Evolutionary conservation across 2,888 invertebrate genomes (phyloP).

Genomic region (Onthophagus sagittarius): DNA sequence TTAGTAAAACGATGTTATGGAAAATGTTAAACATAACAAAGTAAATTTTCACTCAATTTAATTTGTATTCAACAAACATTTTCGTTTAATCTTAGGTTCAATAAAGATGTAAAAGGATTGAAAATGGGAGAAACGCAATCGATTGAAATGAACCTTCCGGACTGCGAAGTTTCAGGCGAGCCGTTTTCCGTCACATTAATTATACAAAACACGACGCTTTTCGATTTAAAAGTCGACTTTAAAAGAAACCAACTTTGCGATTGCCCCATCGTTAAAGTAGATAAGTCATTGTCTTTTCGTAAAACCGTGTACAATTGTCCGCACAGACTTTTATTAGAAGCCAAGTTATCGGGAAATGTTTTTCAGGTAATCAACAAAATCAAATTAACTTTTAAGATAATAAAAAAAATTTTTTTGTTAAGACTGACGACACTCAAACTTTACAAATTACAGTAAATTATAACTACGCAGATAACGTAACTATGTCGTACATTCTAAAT

Average conservation of each 20-base stretch:
- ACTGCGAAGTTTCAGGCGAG: slow-evolving; percentile 35
- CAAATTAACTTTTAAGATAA: neutral
- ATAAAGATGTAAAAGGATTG: slow-evolving; percentile 34
- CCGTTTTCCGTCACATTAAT: slow-evolving; percentile 37
- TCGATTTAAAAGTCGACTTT: slow-evolving; percentile 35
- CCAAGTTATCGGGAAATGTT: slow-evolving; percentile 36
- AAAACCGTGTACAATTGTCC: slow-evolving; percentile 40
- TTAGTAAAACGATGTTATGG: slow-evolving; percentile 47
- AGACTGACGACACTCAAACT: slow-evolving; percentile 29
- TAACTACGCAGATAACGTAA: slow-evolving; percentile 35
- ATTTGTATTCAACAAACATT: neutral
- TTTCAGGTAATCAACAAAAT: slow-evolving; percentile 27
- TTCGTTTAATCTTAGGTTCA: slow-evolving; percentile 35
- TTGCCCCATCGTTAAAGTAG: slow-evolving; percentile 36
- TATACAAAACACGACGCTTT: slow-evolving; percentile 39
- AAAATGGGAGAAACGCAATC: slow-evolving; percentile 32
- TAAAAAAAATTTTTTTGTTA: slow-evolving; percentile 22
- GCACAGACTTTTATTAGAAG: slow-evolving; percentile 39
- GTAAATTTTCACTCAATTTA: slow-evolving; percentile 33
- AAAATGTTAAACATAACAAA: slow-evolving; percentile 42
- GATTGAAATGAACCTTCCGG: slow-evolving; percentile 38
- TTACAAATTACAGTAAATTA: slow-evolving; percentile 42
- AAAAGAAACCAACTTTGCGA: slow-evolving; percentile 42
- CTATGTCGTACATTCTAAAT: slow-evolving; percentile 42
- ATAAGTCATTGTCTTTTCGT: slow-evolving; percentile 35